Evolutionary conservation across 2,888 invertebrate genomes (phyloP).

Genomic region (Platycheirus rosarum): DNA sequence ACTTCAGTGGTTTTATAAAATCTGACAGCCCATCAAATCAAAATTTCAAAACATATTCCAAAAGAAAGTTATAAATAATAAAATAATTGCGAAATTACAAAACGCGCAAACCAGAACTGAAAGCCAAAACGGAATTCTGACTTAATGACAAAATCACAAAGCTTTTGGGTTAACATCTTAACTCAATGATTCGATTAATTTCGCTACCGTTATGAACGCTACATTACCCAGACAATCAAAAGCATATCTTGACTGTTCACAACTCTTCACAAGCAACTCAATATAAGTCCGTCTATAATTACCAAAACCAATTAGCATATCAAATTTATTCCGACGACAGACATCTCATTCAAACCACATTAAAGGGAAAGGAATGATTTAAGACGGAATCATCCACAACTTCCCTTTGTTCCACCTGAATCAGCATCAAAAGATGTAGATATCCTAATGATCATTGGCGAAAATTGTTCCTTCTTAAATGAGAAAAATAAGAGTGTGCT

Average conservation of each 20-base stretch:
- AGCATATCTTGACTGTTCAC: slow-evolving; percentile 3
- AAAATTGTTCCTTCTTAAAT: neutral
- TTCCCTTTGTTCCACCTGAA: neutral
- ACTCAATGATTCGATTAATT: slow-evolving; percentile 12
- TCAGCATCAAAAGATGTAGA: neutral
- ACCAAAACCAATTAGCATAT: slow-evolving; percentile 6
- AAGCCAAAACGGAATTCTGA: neutral
- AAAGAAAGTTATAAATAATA: too few relatives aligned
- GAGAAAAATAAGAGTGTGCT: neutral
- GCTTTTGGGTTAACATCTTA: neutral
- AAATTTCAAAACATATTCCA: too few relatives aligned
- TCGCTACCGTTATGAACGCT: neutral
- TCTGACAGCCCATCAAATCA: too few relatives aligned
- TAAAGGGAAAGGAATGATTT: neutral
- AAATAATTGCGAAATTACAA: too few relatives aligned
- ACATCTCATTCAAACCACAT: neutral
- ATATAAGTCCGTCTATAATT: neutral
- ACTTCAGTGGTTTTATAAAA: too few relatives aligned
- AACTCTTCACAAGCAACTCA: neutral
- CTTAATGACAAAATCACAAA: neutral
- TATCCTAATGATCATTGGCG: neutral
- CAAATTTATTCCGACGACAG: neutral
- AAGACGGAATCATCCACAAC: neutral
- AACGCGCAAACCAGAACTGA: neutral
- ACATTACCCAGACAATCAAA: slow-evolving; percentile 35